Evolutionary conservation across 2,888 invertebrate genomes (phyloP).

Genomic region (Rhodophaea formosa): DNA sequence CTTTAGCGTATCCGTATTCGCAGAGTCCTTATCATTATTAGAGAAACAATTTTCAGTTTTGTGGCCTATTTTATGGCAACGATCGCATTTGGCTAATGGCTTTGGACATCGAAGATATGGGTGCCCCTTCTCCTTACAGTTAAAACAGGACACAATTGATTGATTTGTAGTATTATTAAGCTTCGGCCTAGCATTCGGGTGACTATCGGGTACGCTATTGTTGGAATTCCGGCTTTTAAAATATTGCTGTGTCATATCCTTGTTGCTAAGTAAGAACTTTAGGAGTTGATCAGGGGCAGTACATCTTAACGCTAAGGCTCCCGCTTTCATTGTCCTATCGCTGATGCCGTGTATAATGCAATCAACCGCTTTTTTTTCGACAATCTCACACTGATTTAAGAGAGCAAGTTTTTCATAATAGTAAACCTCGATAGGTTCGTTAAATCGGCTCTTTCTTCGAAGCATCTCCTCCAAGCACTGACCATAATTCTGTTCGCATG

Average conservation of each 20-base stretch:
- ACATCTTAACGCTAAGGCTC: slow-evolving; percentile 26
- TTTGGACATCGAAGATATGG: slow-evolving; percentile 26
- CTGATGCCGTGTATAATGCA: slow-evolving; percentile 25
- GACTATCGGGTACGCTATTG: not conserved
- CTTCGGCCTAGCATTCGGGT: slow-evolving; percentile 1
- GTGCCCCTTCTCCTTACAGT: slow-evolving; percentile 30
- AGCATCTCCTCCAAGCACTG: slow-evolving; percentile 4
- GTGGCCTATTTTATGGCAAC: slow-evolving; percentile 24
- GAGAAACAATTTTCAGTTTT: slow-evolving; percentile 18
- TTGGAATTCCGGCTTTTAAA: not conserved
- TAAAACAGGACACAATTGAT: slow-evolving; percentile 25
- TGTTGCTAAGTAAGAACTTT: slow-evolving; percentile 27
- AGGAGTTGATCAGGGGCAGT: slow-evolving; percentile 26
- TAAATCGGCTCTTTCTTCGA: slow-evolving; percentile 3
- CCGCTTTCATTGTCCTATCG: slow-evolving; percentile 24
- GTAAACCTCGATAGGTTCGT: slow-evolving; percentile 7
- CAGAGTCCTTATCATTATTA: slow-evolving; percentile 3
- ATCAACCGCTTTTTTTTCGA: slow-evolving; percentile 7
- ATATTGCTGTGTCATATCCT: slow-evolving; percentile 1
- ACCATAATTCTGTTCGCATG: slow-evolving; percentile 3
- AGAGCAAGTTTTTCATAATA: slow-evolving; percentile 12
- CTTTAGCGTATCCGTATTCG: not conserved
- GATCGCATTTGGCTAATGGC: slow-evolving; percentile 24
- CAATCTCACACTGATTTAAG: slow-evolving; percentile 6
- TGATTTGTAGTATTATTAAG: not conserved